Evolutionary conservation across 1,140 invertebrate species (phyloP).

Genomic region (Psix sp.): DNA sequence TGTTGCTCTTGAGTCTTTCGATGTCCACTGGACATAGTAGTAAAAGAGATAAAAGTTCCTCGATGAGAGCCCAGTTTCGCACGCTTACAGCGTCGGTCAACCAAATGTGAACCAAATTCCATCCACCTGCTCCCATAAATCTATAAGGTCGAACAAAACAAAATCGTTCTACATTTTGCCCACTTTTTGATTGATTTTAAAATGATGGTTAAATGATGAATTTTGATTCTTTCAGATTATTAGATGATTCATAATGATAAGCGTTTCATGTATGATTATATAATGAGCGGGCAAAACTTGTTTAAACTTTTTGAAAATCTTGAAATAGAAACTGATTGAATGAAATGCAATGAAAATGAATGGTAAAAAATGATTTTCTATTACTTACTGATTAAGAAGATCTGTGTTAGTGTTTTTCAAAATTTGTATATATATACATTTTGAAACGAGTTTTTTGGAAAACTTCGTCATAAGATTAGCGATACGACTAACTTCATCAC

Average conservation of each 20-base stretch:
- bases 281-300: no score
- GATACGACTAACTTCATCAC: slow-evolving; percentile 88
- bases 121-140: slow-evolving; percentile 93
- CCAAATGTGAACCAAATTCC: slow-evolving; percentile 92
- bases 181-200: no score
- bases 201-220: no score
- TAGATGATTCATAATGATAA: no score
- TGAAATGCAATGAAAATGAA: no score
- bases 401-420: slow-evolving; percentile 91
- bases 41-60: slow-evolving; percentile 90
- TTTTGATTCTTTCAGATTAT: no score
- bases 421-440: slow-evolving; percentile 96
- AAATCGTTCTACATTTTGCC: no score
- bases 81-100: slow-evolving; percentile 88
- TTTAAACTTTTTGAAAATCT: neutral
- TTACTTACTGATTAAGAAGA: slow-evolving; percentile 86
- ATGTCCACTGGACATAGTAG: slow-evolving; percentile 91
- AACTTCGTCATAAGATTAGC: slow-evolving; percentile 96
- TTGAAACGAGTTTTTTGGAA: slow-evolving; percentile 96
- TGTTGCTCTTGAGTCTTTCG: slow-evolving; percentile 91
- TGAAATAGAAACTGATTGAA: no score
- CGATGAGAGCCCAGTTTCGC: slow-evolving; percentile 90
- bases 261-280: no score
- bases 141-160: no score
- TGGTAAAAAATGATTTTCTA: slow-evolving; percentile 1